These are phyloP conservation scores for Cydia strobilella DNA, from an alignment of 1,140 invertebrate genomes.

Conservation along the genomic window DNA sequence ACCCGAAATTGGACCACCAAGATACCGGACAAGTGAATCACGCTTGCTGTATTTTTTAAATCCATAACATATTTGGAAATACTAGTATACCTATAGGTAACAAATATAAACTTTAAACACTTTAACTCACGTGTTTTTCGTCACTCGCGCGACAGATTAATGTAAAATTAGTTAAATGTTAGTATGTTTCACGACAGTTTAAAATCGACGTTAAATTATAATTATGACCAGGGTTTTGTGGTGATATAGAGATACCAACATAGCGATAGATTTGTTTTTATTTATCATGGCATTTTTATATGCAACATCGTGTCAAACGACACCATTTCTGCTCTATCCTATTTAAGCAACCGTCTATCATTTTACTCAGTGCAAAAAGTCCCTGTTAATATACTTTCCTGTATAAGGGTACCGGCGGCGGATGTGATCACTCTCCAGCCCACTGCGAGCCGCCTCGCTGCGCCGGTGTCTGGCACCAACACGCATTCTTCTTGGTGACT, in stretches of 20 bases:
- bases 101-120: no score
- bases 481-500: conserved; percentile 25
- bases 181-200: no score
- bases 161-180: no score
- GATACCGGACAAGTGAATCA: not conserved
- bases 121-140: no score
- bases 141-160: no score
- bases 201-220: no score
- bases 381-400: not conserved
- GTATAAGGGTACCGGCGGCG: conserved; percentile 22
- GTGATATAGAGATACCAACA: no score
- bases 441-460: conserved; percentile 12
- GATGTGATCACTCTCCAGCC: conserved; percentile 26
- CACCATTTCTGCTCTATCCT: not conserved
- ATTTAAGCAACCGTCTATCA: not conserved
- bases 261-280: not conserved
- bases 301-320: not conserved
- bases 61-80: not conserved
- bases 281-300: not conserved
- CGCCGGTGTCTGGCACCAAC: conserved; percentile 12
- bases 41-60: not conserved
- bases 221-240: no score
- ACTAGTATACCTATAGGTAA: not conserved
- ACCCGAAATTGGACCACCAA: conserved; percentile 23
- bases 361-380: not conserved